These are phyloP conservation scores for Dryoscopus gambensis DNA, from an alignment of 2,113 vertebrate species.

Conservation along the genomic window DNA sequence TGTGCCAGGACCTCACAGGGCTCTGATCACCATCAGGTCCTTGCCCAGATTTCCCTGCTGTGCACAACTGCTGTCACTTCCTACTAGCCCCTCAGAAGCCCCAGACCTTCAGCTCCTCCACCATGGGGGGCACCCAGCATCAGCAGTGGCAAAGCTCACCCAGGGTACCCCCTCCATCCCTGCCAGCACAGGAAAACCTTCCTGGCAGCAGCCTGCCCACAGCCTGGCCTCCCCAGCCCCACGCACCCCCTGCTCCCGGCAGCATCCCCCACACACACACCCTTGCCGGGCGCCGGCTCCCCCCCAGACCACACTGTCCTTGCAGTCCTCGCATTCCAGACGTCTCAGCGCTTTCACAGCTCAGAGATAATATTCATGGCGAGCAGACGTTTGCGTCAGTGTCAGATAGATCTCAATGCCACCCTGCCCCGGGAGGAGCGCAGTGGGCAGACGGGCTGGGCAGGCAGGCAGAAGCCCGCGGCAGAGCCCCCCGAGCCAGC, in stretches of 20 bases:
- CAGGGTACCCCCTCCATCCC: background rate
- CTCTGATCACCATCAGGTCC: background rate
- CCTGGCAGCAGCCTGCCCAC: background rate
- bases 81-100: background rate
- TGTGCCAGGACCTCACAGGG: background rate
- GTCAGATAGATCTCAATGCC: slow-evolving; percentile 72
- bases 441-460: background rate
- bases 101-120: background rate
- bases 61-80: background rate
- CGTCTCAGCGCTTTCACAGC: slow-evolving; percentile 61
- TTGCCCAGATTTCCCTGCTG: background rate
- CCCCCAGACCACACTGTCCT: slow-evolving; percentile 42
- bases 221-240: background rate
- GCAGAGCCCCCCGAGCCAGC: background rate
- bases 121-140: background rate
- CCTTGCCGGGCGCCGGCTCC: background rate
- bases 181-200: background rate
- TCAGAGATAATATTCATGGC: slow-evolving; percentile 68
- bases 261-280: background rate
- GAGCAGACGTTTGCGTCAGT: slow-evolving; percentile 69
- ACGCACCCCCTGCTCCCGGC: rapidly evolving
- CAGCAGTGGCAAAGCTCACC: background rate
- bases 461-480: background rate
- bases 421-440: background rate
- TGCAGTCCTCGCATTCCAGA: slow-evolving; percentile 70